phyloP scores from a whole-genome alignment of 2,113 vertebrate species.

The Hiodon tergisus region DNA sequence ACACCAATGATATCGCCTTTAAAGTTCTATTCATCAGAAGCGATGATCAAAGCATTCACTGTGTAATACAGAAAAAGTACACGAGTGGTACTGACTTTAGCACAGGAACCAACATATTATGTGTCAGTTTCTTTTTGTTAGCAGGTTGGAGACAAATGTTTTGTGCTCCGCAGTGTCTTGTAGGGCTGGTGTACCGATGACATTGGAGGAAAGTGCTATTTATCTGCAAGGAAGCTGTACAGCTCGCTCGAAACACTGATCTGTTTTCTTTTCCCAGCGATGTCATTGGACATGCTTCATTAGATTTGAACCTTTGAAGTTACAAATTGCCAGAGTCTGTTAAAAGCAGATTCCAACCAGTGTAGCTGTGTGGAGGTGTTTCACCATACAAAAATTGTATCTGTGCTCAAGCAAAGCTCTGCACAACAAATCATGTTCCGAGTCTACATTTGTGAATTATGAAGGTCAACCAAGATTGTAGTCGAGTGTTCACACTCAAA shows the following conservation, averaged over 20 bases:
- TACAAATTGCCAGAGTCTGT: background rate
- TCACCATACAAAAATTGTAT: background rate
- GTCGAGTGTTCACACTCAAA: background rate
- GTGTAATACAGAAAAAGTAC: background rate
- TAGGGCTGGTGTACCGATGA: background rate
- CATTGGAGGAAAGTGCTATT: background rate
- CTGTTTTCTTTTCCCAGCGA: background rate
- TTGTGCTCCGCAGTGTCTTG: background rate
- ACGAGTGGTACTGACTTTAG: background rate
- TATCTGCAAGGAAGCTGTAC: background rate
- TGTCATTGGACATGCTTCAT: background rate
- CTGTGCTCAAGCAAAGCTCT: background rate
- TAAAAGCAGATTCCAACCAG: background rate
- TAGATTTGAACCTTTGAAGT: too few relatives aligned
- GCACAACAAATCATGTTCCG: background rate
- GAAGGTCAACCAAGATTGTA: background rate
- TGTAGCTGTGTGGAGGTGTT: background rate
- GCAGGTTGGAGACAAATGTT: background rate
- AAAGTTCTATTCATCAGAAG: background rate
- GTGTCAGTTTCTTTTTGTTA: background rate
- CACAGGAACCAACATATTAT: background rate
- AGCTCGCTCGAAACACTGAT: background rate
- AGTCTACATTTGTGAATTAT: background rate
- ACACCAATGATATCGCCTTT: background rate
- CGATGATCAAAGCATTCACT: slow-evolving; percentile 17